These are phyloP conservation scores for Reticulitermes lucifugus DNA, from an alignment of 2,888 invertebrate species.

Conservation along the genomic window DNA sequence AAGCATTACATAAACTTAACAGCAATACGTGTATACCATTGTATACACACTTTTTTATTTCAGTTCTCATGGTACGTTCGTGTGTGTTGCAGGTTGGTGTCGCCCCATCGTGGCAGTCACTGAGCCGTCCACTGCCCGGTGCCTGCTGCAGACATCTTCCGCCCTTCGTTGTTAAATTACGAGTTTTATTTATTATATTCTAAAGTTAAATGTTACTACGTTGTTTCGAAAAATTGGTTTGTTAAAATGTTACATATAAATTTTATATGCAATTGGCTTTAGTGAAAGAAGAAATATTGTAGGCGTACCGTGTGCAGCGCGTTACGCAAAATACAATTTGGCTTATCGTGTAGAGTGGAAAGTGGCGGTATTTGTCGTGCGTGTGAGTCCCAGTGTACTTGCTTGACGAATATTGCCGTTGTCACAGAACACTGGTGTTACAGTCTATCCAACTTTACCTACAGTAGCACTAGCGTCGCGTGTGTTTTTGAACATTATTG, in stretches of 20 bases:
- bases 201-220: conserved; percentile 14
- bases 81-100: conserved; percentile 12
- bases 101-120: neutral
- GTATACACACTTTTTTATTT: no score
- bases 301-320: neutral
- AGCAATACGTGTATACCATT: no score
- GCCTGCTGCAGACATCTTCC: conserved; percentile 11
- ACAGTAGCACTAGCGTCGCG: no score
- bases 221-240: neutral
- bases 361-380: neutral
- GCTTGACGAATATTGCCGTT: neutral
- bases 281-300: neutral
- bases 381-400: neutral
- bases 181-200: conserved; percentile 8
- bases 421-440: neutral
- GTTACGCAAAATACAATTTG: neutral
- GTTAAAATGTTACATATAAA: neutral
- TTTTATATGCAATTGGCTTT: conserved; percentile 12
- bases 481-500: no score
- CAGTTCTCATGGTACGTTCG: no score
- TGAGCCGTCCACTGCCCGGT: conserved; percentile 10
- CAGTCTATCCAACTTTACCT: no score
- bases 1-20: no score
- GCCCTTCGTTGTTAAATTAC: conserved; percentile 3
- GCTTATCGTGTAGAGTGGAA: neutral